phyloP scores from a whole-genome alignment of 2,888 invertebrate genomes.

The Sinohyriopsis cumingii region DNA sequence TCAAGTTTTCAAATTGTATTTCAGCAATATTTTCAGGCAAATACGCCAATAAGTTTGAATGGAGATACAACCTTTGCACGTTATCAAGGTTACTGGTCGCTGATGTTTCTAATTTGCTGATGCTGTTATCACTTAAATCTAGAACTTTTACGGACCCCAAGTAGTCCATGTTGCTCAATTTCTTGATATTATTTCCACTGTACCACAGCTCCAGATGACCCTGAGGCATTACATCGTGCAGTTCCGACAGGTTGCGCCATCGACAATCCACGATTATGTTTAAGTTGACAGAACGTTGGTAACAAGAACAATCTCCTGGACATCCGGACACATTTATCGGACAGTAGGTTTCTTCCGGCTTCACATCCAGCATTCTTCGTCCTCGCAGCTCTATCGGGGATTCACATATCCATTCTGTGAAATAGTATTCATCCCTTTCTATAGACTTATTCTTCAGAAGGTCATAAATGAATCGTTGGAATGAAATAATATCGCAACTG shows the following conservation, averaged over 20 bases:
- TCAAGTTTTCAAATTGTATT: conserved; percentile 5
- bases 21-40: too few species aligned
- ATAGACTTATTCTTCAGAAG: not conserved
- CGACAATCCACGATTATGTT: conserved; percentile 26
- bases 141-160: too few species aligned
- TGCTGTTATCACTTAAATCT: too few species aligned
- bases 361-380: conserved; percentile 11
- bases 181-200: too few species aligned
- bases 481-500: conserved; percentile 16
- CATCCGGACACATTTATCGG: conserved; percentile 5
- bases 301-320: conserved; percentile 21
- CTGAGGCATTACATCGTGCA: conserved; percentile 17
- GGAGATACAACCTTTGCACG: too few species aligned
- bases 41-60: too few species aligned
- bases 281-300: conserved; percentile 8
- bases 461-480: conserved; percentile 3
- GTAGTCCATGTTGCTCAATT: too few species aligned
- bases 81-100: too few species aligned
- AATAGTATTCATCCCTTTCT: conserved; percentile 18
- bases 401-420: conserved; percentile 20
- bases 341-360: conserved; percentile 25
- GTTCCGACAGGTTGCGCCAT: not conserved
- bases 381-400: conserved; percentile 16
- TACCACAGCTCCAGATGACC: conserved; percentile 26
- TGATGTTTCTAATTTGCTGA: too few species aligned